Base-by-base conservation (phyloP, 2,113 vertebrate species). In the Bufo bufo region DNA sequence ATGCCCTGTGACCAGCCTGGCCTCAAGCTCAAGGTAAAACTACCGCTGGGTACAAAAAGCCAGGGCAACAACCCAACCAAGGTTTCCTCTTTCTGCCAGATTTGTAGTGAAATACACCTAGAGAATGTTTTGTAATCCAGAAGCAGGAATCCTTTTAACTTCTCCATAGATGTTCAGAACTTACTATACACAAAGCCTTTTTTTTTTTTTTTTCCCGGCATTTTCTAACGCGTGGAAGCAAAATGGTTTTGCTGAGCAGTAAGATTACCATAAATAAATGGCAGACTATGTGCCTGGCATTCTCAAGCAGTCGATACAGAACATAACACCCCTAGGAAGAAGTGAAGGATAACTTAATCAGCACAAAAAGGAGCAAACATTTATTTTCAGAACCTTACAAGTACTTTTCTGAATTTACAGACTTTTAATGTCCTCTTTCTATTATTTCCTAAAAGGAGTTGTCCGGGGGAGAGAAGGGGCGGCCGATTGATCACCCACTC, bases 211-310 rank as follows among this genome's bases (percentile, higher is more conserved):
- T 50, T 50, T 8, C 47, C 20, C 20, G 47, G 45, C 43, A 75
- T 50, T 50, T 75, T 75, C 72, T 75, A 75, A 17, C 16, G 72
- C 4, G 72, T 50, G 17, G 72, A 75, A 75, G 43, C 72, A 19
- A 75, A 33, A 50, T 75, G 72, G 72, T 75, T 75, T 50, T 75
- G 72, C 72, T 75, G 72, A 75, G 72, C 72, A 50, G 72, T 75
- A 75, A 75, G 47, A 75, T 75, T 75, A 50, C 16, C 72, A 75
- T 75, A 75, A 75, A 75, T 75, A 75, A 47, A 75, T 75, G 72
- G 72, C 72, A 75, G 72, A 50, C 72, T 75, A 50, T 75, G 72
- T 75, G 72, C 72, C 72, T 75, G 72, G 72, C 72, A 75, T 75
- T 75, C 49, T 75, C 72, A 75, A 75, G 72, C 47, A 50, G 72